Evolutionary conservation across 2,113 vertebrate species (phyloP).

Genomic region (Orycteropus afer): DNA sequence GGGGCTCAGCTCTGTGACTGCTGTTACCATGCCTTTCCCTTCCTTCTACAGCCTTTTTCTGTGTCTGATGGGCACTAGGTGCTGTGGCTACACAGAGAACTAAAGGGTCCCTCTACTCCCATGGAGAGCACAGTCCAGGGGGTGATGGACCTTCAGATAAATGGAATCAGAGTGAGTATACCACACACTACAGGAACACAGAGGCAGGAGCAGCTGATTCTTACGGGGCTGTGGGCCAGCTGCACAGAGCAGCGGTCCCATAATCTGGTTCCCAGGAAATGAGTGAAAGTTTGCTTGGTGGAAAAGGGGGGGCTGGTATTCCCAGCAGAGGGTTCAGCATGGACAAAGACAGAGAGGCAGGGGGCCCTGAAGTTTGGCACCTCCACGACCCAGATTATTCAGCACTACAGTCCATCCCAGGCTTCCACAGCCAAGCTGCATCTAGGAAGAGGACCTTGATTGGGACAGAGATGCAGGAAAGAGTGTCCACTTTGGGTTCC

Average conservation of each 20-base stretch:
- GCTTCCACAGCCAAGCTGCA: too few species aligned
- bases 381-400: too few species aligned
- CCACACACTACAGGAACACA: rapidly evolving
- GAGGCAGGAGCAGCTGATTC: background rate
- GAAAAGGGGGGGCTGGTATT: background rate
- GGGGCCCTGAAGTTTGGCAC: background rate
- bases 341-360: background rate
- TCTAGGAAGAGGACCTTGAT: too few species aligned
- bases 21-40: background rate
- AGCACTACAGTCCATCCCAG: too few species aligned
- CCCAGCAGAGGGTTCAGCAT: background rate
- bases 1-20: background rate
- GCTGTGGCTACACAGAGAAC: background rate
- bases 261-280: too few species aligned
- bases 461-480: background rate
- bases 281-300: background rate
- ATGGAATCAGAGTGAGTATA: too few species aligned
- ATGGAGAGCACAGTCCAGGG: background rate
- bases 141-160: background rate
- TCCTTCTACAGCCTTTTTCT: background rate
- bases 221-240: rapidly evolving
- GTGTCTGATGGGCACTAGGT: background rate
- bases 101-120: background rate
- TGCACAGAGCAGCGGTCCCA: background rate
- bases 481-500: rapidly evolving